Conservation (phyloP, 2,113 vertebrate species). For the Syngnathus typhle region DNA sequence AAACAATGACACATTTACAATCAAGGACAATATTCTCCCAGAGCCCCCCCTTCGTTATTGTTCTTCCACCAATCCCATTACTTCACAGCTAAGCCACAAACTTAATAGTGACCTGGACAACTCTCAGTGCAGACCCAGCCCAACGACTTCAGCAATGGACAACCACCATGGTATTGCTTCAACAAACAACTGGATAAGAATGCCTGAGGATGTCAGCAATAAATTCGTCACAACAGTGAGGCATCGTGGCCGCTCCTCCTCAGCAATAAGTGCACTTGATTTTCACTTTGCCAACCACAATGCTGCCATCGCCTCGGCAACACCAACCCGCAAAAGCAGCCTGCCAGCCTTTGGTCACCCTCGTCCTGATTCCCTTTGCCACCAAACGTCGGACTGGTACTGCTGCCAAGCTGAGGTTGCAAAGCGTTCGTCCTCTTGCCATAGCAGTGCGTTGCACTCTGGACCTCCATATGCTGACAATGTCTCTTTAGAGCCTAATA, state of each 20-base stretch:
- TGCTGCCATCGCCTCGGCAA: conserved; percentile 70
- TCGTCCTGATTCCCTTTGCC: conserved; percentile 61
- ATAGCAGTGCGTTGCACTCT: conserved; percentile 67
- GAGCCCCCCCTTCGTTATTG: conserved; percentile 78
- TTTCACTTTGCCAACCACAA: conserved; percentile 72
- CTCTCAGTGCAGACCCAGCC: conserved; percentile 46
- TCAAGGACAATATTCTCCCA: conserved; percentile 78
- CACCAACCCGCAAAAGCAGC: conserved; percentile 46
- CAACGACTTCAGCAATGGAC: conserved; percentile 50
- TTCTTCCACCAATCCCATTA: conserved; percentile 60
- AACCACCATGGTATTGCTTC: conserved; percentile 27
- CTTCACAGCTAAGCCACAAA: conserved; percentile 39
- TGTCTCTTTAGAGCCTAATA: conserved; percentile 21
- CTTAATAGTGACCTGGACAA: conserved; percentile 53
- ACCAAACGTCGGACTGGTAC: conserved; percentile 87
- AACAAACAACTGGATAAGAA: conserved; percentile 32
- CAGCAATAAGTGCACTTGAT: conserved; percentile 62
- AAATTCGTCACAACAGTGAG: conserved; percentile 7
- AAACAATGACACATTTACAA: conserved; percentile 80
- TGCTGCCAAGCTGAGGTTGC: conserved; percentile 73
- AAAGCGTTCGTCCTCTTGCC: conserved; percentile 74
- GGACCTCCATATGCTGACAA: not conserved
- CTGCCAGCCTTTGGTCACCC: conserved; percentile 34
- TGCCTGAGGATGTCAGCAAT: conserved; percentile 22
- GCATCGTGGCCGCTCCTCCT: conserved; percentile 52